Evolutionary conservation across 2,888 invertebrate species (phyloP), one percentile per base, ranked within the genome.

Genomic region (Electrophaes corylata): DNA sequence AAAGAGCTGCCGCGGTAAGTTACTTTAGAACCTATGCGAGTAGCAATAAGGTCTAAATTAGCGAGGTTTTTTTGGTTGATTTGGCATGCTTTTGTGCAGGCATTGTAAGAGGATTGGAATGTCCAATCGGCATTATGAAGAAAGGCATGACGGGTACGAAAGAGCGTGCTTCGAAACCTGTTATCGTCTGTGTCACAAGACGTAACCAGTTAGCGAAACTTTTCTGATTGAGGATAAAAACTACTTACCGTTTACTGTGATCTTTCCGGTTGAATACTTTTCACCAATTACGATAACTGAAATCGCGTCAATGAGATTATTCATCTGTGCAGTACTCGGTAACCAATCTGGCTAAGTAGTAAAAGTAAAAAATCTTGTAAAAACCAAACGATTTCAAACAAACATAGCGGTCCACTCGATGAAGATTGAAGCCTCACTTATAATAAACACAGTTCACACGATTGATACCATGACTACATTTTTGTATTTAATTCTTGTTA

Each of bases 1-100:
- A 95, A 66, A 75, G 89, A 70, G 95, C 95, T 72, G 94, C 95
- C 26, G 94, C 95, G 84, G 97, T 97, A 90, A 93, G 94, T 62
- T 5, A 55, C 19, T 48, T 41, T 20, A 10, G 45, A 8, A 46
- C 45, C 23, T 64, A 35, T 41, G 16, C 1, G 8, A 14, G 35
- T 4, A 18, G 46, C 6, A 37, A 44, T 54, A 61, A 33, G 35
- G 57, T 39, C 26, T 29, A 23, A 55, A 48, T 46, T 55, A 19
- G 10, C 16, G 11, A 29, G 11, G 14, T 39, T 46, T 59, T 64
- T 59, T 65, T 59, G 10, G 45, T 60, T 40, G 35, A 33, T 63
- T 62, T 62, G 52, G 58, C 62, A 67, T 62, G 37, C 60, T 64
- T 60, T 64, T 62, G 58, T 50, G 48, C 55, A 60, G 54, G 51